Conservation (phyloP, 2,888 invertebrate genomes). For the Argynnis bischoffii region DNA sequence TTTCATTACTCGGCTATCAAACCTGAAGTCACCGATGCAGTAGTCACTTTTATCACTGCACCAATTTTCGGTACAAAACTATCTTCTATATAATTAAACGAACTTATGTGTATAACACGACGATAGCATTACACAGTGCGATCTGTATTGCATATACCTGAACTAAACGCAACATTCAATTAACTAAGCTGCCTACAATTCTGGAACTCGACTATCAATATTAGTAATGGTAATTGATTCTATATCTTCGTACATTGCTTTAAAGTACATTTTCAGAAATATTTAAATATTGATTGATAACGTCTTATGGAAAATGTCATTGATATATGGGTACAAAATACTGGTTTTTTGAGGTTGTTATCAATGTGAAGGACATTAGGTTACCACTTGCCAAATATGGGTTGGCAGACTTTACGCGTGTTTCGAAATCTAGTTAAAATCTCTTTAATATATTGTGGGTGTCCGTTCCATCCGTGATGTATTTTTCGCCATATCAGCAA, state of each 20-base stretch:
- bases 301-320: background rate
- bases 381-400: too few species aligned
- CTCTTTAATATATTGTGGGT: too few species aligned
- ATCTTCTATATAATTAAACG: background rate
- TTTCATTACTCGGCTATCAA: background rate
- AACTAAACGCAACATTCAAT: conserved; percentile 27
- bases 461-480: too few species aligned
- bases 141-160: conserved; percentile 5
- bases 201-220: conserved; percentile 4
- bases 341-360: too few species aligned
- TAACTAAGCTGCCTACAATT: conserved; percentile 30
- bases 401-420: too few species aligned
- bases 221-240: background rate
- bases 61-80: too few species aligned
- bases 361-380: too few species aligned
- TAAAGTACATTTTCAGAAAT: background rate
- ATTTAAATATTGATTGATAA: background rate
- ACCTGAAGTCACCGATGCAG: background rate
- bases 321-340: background rate
- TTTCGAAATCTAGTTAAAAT: too few species aligned
- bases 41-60: background rate
- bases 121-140: background rate
- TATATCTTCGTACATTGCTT: background rate
- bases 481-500: too few species aligned
- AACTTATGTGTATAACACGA: background rate